These are phyloP conservation scores for Chromoteleia sp. DNA, from an alignment of 2,888 invertebrate genomes.

Conservation along the genomic window DNA sequence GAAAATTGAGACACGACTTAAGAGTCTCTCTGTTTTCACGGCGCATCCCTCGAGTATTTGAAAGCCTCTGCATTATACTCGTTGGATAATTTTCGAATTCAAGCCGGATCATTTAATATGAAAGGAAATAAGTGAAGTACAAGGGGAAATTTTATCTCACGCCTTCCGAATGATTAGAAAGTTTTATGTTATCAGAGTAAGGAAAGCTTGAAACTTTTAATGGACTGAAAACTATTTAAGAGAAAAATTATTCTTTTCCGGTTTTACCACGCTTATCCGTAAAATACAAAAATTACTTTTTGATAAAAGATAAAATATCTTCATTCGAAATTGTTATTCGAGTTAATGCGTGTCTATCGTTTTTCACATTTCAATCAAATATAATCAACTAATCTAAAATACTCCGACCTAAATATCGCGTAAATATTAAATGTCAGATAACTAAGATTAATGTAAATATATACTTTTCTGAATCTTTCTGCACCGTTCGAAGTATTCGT, in stretches of 20 bases:
- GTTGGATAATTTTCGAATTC: conserved; percentile 53
- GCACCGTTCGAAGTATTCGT: background rate
- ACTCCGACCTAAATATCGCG: too few species aligned
- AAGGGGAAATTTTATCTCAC: background rate
- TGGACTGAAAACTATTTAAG: background rate
- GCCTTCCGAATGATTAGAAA: conserved; percentile 2
- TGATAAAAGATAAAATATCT: too few species aligned
- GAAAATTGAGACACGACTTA: conserved; percentile 66
- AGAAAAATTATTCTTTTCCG: background rate
- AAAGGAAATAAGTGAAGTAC: conserved; percentile 21
- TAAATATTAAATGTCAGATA: too few species aligned
- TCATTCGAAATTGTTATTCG: too few species aligned
- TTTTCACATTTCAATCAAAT: too few species aligned
- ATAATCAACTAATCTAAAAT: too few species aligned
- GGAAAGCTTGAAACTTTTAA: background rate
- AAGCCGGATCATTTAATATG: conserved; percentile 37
- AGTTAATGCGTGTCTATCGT: too few species aligned
- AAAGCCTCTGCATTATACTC: conserved; percentile 50
- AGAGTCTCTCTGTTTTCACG: conserved; percentile 41
- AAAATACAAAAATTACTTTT: too few species aligned
- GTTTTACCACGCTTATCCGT: too few species aligned
- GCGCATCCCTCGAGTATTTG: conserved; percentile 55
- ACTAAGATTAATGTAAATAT: too few species aligned
- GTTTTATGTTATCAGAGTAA: background rate
- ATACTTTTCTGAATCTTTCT: too few species aligned